Conservation (phyloP, 2,888 invertebrate species). For the Caenorhabditis afra region DNA sequence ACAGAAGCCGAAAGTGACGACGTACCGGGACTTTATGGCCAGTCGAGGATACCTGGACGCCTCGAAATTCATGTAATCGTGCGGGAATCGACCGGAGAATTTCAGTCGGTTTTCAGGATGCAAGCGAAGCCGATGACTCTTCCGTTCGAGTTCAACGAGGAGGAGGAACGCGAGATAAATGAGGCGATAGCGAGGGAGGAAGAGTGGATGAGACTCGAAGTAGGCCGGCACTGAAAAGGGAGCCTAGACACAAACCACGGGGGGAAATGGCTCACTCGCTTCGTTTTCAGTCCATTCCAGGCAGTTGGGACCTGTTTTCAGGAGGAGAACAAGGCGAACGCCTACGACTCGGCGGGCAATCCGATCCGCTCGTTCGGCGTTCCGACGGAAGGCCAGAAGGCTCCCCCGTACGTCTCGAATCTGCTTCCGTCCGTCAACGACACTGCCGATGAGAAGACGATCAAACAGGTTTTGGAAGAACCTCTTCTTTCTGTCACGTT, state of each 20-base stretch:
- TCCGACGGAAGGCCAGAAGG: slow-evolving; percentile 1
- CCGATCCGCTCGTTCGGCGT: slow-evolving; percentile 5
- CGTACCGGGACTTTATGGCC: slow-evolving; percentile 58
- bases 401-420: slow-evolving; percentile 60
- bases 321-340: slow-evolving; percentile 56
- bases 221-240: not conserved
- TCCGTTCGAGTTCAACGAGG: slow-evolving; percentile 72
- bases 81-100: not conserved
- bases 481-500: too few relatives aligned
- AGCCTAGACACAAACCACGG: too few relatives aligned
- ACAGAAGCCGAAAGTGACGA: slow-evolving; percentile 44
- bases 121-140: slow-evolving; percentile 53
- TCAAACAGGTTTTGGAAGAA: slow-evolving; percentile 40
- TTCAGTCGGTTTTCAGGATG: slow-evolving; percentile 33
- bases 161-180: slow-evolving; percentile 72
- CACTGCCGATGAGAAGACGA: slow-evolving; percentile 50
- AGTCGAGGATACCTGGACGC: slow-evolving; percentile 51
- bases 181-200: slow-evolving; percentile 71
- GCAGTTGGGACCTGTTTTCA: too few relatives aligned
- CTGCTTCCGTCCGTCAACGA: slow-evolving; percentile 63
- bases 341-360: slow-evolving; percentile 28
- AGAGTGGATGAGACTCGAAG: slow-evolving; percentile 67
- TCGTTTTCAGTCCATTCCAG: too few relatives aligned
- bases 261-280: slow-evolving; percentile 13
- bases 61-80: slow-evolving; percentile 42